Evolutionary conservation across 2,888 invertebrate species (phyloP).

Genomic region (Molanna angustata): DNA sequence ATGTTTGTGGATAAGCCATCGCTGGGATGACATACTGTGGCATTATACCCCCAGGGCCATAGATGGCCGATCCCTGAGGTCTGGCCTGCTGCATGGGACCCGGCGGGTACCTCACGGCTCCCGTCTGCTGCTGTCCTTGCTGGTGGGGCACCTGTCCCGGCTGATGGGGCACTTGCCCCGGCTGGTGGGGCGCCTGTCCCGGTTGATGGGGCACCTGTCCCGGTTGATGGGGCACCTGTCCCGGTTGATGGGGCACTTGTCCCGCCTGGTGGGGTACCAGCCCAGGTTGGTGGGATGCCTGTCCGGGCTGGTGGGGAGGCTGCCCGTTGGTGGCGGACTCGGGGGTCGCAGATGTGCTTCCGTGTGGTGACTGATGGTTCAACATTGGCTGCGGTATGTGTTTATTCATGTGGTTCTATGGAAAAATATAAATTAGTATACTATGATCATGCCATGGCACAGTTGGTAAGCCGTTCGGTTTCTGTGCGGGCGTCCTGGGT

Average conservation of each 20-base stretch:
- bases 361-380: constrained; percentile 18
- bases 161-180: neutral
- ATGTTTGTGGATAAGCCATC: constrained; percentile 22
- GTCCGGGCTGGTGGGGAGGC: neutral
- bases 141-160: neutral
- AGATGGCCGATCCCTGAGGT: neutral
- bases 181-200: constrained; percentile 1
- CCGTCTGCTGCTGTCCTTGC: constrained; percentile 5
- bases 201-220: neutral
- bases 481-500: no score
- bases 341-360: constrained; percentile 25
- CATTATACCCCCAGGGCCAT: neutral
- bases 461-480: no score
- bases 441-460: no score
- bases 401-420: neutral
- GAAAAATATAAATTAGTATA: neutral
- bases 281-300: neutral
- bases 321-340: constrained; percentile 12
- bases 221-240: neutral
- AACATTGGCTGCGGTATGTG: neutral
- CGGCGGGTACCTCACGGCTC: neutral
- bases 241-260: neutral
- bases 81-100: neutral
- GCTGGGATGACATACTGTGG: constrained; percentile 14
- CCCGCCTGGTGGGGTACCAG: neutral